Evolutionary conservation across 2,888 invertebrate genomes (phyloP), one percentile per base, ranked within the genome.

Genomic region (Mythimna impura): DNA sequence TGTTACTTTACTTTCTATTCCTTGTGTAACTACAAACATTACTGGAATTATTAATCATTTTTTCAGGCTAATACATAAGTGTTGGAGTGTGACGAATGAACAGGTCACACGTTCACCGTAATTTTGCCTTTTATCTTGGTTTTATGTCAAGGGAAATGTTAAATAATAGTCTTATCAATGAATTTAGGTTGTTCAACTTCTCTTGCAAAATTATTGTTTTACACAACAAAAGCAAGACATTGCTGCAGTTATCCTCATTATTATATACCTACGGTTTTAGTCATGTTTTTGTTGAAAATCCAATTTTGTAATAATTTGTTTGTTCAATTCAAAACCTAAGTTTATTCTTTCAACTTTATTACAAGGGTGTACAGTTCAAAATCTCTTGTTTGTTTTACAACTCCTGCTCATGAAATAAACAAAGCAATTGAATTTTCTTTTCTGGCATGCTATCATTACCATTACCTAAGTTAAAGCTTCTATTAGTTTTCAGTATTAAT

Each of bases 71-170:
- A 17, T n/a, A 62, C 20, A 3, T 62, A 54, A 2, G 73, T 80
- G 62, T 78, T 73, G n/a, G 52, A 78, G 67, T 68, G 67, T 78
- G 82, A 82, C 69, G 63, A 78, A 66, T 64, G 22, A 40, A 55
- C 67, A 70, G 40, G 22, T 58, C 78, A 71, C 78, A 60, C 62
- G 20, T 43, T 73, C 43, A 52, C 36, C 22, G 34, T 73, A 62
- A 20, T 67, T 62, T 64, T 30, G 25, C 20, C 36, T 57, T 57
- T 52, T 73, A 62, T 36, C 55, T 62, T 12, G 10, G 57, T 77
- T 57, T 30, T 66, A 57, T 65, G 77, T 81, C 72, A 57, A 64
- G 81, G 66, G 10, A 67, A 81, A 34, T 74, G 8, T 54, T 72
- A 50, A 54, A 71, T 52, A 57, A 55, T 61, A 50, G 14, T 80